phyloP scores from a whole-genome alignment of 2,888 invertebrate species.

The Calameuta filiformis region DNA sequence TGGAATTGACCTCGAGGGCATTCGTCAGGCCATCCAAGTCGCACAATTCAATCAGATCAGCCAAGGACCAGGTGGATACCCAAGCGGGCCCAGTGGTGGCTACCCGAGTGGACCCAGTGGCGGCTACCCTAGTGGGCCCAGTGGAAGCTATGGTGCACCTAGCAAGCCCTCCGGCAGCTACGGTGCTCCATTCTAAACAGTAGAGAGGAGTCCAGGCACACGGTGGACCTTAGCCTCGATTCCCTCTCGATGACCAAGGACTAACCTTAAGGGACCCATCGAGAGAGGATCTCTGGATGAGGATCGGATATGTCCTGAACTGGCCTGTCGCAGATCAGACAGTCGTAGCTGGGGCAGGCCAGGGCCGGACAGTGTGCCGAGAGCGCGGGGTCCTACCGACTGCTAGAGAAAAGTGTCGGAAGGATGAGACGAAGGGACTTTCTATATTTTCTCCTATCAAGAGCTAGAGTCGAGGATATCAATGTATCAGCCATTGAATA shows the following conservation, averaged over 20 bases:
- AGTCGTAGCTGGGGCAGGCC: constrained; percentile 29
- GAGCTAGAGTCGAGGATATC: no score
- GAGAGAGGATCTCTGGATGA: background rate
- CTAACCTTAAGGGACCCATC: no score
- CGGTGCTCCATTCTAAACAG: constrained; percentile 73
- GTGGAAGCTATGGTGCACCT: constrained; percentile 65
- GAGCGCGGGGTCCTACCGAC: no score
- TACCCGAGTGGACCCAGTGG: constrained; percentile 67
- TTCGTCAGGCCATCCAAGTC: constrained; percentile 88
- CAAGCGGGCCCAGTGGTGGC: constrained; percentile 60
- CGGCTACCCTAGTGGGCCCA: constrained; percentile 67
- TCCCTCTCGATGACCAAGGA: no score
- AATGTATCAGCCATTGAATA: no score
- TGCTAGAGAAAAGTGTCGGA: no score
- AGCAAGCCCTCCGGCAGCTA: constrained; percentile 77
- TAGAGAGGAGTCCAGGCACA: no score
- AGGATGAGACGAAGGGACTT: no score
- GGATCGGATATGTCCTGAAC: constrained; percentile 3
- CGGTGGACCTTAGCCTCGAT: no score
- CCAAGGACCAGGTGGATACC: constrained; percentile 66
- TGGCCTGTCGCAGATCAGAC: constrained; percentile 38
- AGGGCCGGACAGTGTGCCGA: background rate
- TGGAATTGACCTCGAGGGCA: constrained; percentile 86
- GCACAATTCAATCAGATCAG: constrained; percentile 83
- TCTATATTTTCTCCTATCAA: no score